Conservation (phyloP, 2,888 invertebrate genomes). For the Parascotia fuliginaria region DNA sequence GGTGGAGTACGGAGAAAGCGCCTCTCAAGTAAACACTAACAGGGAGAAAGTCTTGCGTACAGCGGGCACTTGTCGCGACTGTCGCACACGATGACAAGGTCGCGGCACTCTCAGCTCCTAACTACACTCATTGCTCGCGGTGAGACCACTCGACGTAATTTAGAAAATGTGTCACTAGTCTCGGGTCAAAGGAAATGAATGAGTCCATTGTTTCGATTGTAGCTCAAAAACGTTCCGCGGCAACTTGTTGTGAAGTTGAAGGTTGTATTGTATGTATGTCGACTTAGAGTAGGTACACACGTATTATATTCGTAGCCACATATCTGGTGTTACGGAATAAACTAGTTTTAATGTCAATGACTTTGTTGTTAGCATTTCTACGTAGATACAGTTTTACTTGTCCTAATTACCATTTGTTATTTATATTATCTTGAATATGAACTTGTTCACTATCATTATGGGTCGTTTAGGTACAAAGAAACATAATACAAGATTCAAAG, state of each 20-base stretch:
- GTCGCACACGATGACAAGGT: not conserved
- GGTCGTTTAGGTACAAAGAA: too few species aligned
- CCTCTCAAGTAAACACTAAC: conserved; percentile 33
- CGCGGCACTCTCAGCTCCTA: not conserved
- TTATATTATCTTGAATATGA: too few species aligned
- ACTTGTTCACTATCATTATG: too few species aligned
- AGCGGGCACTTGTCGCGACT: conserved; percentile 5
- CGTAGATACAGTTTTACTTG: too few species aligned
- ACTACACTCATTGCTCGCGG: not conserved
- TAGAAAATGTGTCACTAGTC: not conserved
- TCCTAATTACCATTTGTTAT: too few species aligned
- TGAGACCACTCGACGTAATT: not conserved
- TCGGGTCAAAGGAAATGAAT: not conserved
- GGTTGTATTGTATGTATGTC: not conserved
- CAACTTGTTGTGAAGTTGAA: not conserved
- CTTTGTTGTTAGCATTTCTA: too few species aligned
- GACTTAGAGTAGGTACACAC: not conserved
- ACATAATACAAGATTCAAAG: too few species aligned
- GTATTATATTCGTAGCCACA: too few species aligned
- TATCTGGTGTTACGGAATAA: too few species aligned
- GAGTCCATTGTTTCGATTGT: not conserved
- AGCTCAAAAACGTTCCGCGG: not conserved
- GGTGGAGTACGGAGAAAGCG: conserved; percentile 20
- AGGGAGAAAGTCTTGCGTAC: conserved; percentile 29
- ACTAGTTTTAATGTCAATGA: too few species aligned